Percentiles rank a stretch among this genome's conserved stretches.
These are phyloP conservation scores for Pogonognathellus flavescens DNA, from an alignment of 1,140 invertebrate species.

Conservation along the genomic window DNA sequence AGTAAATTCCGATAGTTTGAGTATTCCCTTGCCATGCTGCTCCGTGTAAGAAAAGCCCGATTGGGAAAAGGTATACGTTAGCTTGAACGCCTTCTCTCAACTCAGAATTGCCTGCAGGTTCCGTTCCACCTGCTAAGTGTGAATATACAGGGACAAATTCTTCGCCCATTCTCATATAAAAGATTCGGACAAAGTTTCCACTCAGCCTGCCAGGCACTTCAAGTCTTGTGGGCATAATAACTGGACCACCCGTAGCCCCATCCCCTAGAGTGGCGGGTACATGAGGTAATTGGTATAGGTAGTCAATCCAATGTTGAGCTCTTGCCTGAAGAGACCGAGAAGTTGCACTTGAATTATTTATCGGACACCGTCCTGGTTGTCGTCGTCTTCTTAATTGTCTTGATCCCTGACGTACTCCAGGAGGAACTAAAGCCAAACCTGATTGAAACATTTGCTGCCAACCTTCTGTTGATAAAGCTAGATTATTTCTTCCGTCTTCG, in stretches of 20 bases:
- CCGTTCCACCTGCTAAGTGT: background rate
- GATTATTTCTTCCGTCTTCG: constrained; percentile 20
- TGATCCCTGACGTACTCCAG: constrained; percentile 11
- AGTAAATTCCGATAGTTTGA: constrained; percentile 62
- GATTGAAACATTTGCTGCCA: constrained; percentile 52
- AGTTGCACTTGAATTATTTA: background rate
- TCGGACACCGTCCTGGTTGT: constrained; percentile 10
- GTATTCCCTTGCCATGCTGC: constrained; percentile 53
- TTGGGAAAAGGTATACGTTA: constrained; percentile 63
- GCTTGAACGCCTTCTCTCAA: constrained; percentile 53
- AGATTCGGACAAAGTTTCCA: constrained; percentile 55
- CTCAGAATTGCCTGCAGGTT: background rate
- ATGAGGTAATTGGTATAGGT: constrained; percentile 17
- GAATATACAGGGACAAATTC: constrained; percentile 65
- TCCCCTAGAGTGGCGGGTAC: constrained; percentile 29
- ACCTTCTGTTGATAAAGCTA: constrained; percentile 26
- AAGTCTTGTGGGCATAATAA: constrained; percentile 23
- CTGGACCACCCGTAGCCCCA: background rate
- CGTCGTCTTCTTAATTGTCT: constrained; percentile 26
- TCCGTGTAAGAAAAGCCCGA: constrained; percentile 63
- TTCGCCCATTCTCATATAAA: constrained; percentile 58
- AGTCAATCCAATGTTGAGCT: constrained; percentile 38
- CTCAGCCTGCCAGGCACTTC: constrained; percentile 41
- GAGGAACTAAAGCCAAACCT: constrained; percentile 36
- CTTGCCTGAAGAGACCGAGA: constrained; percentile 14